phyloP scores from a whole-genome alignment of 2,113 vertebrate genomes.

The Hucho hucho region DNA sequence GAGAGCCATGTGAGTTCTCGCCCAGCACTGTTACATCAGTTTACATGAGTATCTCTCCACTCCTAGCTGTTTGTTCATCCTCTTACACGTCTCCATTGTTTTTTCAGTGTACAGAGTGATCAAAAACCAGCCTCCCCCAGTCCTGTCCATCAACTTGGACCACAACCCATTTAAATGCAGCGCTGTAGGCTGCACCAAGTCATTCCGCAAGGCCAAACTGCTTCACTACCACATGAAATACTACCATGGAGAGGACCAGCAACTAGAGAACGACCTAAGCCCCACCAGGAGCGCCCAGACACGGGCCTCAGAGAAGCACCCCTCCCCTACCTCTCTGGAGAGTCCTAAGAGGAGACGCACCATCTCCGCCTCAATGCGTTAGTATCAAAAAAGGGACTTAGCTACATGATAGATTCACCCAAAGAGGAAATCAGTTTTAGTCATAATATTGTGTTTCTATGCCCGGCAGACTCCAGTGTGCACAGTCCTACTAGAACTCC shows the following conservation, averaged over 20 bases:
- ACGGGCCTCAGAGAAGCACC: conserved; percentile 80
- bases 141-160: conserved; percentile 85
- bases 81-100: not conserved
- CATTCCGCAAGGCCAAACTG: conserved; percentile 94
- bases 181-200: conserved; percentile 89
- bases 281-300: conserved; percentile 83
- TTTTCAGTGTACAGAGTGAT: conserved; percentile 84
- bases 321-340: conserved; percentile 61
- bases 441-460: not conserved
- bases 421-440: not conserved
- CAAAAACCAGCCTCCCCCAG: conserved; percentile 80
- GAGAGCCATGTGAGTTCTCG: conserved; percentile 77
- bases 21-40: not conserved
- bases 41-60: not conserved
- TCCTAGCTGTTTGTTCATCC: no score
- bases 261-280: conserved; percentile 76
- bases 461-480: conserved; percentile 56
- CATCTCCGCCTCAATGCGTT: conserved; percentile 84
- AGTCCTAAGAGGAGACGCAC: conserved; percentile 82
- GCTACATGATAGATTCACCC: not conserved
- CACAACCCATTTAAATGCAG: conserved; percentile 94
- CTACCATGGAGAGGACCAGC: conserved; percentile 90
- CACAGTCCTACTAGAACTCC: conserved; percentile 66
- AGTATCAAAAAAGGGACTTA: conserved; percentile 57
- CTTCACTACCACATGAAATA: conserved; percentile 98